phyloP scores from a whole-genome alignment of 1,140 invertebrate species.

The Hestina assimilis region DNA sequence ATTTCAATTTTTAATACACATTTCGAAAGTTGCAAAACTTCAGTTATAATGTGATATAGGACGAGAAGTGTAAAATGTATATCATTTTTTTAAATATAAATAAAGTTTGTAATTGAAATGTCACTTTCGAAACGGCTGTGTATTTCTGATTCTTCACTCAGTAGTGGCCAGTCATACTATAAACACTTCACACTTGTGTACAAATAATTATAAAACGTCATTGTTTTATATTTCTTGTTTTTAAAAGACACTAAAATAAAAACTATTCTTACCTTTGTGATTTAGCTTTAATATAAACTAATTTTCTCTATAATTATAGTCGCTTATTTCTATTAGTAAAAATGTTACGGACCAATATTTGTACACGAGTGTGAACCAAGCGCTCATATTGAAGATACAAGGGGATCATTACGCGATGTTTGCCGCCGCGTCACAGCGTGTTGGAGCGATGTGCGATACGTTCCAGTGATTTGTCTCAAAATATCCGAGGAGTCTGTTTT shows the following conservation, averaged over 20 bases:
- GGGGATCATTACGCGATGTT: conserved; percentile 36
- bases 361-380: conserved; percentile 13
- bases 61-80: conserved; percentile 13
- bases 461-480: conserved; percentile 42
- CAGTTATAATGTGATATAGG: conserved; percentile 22
- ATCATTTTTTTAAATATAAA: conserved; percentile 16
- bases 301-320: too few species aligned
- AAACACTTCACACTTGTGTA: conserved; percentile 14
- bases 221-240: too few species aligned
- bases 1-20: not conserved
- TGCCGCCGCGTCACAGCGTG: conserved; percentile 73
- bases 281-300: too few species aligned
- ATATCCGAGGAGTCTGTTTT: not conserved
- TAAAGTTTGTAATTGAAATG: conserved; percentile 1
- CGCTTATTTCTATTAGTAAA: not conserved
- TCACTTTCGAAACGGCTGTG: conserved; percentile 11
- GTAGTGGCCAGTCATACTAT: conserved; percentile 16
- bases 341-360: not conserved
- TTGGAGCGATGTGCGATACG: conserved; percentile 66
- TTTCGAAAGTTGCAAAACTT: conserved; percentile 2
- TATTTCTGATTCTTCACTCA: conserved; percentile 6
- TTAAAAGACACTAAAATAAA: too few species aligned
- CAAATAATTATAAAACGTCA: not conserved
- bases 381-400: conserved; percentile 6
- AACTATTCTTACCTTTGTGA: too few species aligned